Conservation (phyloP, 1,140 invertebrate genomes). For the Drosophila repleta region DNA sequence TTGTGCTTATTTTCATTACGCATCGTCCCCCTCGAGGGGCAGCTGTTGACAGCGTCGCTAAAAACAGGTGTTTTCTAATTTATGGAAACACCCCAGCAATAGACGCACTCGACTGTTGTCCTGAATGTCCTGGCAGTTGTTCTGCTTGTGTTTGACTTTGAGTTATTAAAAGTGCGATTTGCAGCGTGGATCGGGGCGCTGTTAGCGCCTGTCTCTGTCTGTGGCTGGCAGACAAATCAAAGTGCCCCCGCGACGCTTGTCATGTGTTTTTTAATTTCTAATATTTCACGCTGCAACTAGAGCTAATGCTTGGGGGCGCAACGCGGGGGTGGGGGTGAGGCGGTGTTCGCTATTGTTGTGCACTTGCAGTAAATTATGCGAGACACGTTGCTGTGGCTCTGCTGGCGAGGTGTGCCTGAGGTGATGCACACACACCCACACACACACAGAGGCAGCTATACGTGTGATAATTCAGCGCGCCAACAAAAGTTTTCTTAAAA, state of each 20-base stretch:
- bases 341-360: conserved; percentile 65
- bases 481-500: conserved; percentile 65
- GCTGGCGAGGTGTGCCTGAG: conserved; percentile 69
- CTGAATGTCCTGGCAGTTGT: conserved; percentile 4
- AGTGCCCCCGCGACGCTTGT: conserved; percentile 67
- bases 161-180: conserved; percentile 57
- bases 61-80: conserved; percentile 81
- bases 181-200: not conserved
- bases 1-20: conserved; percentile 68
- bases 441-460: conserved; percentile 11
- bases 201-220: conserved; percentile 54
- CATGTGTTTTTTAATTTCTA: conserved; percentile 82
- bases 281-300: conserved; percentile 65
- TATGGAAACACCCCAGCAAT: conserved; percentile 51
- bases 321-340: conserved; percentile 4
- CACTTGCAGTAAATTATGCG: conserved; percentile 78
- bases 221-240: conserved; percentile 74
- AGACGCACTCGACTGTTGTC: not conserved
- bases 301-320: conserved; percentile 40
- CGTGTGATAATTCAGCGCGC: conserved; percentile 67
- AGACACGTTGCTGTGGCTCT: conserved; percentile 60
- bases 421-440: conserved; percentile 37
- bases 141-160: conserved; percentile 42
- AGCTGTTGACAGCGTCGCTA: conserved; percentile 60
- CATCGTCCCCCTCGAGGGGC: conserved; percentile 40